Conservation (phyloP, 1,140 invertebrate genomes). For the Oscheius sp. region DNA sequence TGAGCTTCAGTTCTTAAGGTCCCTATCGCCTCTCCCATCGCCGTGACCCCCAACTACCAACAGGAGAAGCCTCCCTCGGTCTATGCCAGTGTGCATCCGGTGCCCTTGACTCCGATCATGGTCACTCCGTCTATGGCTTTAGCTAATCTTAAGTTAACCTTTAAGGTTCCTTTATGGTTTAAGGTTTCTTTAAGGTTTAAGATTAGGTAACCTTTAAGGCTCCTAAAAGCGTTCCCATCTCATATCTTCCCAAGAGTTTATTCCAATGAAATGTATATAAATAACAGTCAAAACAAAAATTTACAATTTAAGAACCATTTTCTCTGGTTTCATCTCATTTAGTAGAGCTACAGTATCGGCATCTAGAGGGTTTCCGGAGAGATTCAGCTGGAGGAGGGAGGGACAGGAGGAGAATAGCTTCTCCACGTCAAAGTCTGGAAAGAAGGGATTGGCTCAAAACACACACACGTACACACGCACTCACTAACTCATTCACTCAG, state of each 20-base stretch:
- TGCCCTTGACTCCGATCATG: too few relatives aligned
- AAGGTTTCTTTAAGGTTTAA: too few relatives aligned
- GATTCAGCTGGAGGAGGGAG: constrained; percentile 40
- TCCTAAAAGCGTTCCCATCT: neutral
- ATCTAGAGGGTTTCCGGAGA: constrained; percentile 38
- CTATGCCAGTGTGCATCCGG: too few relatives aligned
- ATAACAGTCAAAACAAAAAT: neutral
- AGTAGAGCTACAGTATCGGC: constrained; percentile 3
- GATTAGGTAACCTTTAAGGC: too few relatives aligned
- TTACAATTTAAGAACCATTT: constrained; percentile 12
- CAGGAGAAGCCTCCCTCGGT: too few relatives aligned
- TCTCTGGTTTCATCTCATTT: constrained; percentile 24
- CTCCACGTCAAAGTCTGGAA: constrained; percentile 44
- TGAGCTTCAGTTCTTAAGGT: too few relatives aligned
- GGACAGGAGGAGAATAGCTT: constrained; percentile 29
- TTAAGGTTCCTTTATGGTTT: too few relatives aligned
- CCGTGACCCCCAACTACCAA: too few relatives aligned
- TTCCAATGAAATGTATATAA: too few relatives aligned
- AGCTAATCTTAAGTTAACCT: too few relatives aligned
- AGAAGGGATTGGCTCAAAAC: neutral
- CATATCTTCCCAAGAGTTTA: neutral
- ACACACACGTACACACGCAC: neutral
- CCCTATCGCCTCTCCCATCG: too few relatives aligned
- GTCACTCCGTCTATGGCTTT: too few relatives aligned
- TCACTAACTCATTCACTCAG: neutral